Percentiles rank a stretch among this genome's conserved stretches.
Evolutionary conservation across 1,140 invertebrate genomes (phyloP).

Genomic region (Metopolophium dirhodum): DNA sequence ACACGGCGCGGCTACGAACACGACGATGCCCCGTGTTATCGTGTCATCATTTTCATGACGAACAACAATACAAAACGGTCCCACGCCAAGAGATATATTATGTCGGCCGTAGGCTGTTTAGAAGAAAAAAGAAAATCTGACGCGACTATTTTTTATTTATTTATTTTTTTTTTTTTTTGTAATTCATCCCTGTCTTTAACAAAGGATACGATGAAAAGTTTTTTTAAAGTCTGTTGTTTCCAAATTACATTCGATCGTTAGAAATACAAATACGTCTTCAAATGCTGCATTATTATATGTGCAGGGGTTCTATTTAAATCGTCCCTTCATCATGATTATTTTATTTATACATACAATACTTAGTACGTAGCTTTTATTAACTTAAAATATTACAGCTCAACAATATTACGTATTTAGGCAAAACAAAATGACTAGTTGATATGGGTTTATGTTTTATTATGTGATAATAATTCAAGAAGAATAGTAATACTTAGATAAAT

Average conservation of each 20-base stretch:
- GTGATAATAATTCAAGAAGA: neutral
- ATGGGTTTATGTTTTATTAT: neutral
- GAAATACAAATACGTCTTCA: neutral
- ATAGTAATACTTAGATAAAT: no score
- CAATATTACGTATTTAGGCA: neutral
- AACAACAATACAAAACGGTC: conserved; percentile 30
- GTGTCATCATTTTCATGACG: conserved; percentile 14
- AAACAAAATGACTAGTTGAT: neutral
- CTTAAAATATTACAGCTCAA: neutral
- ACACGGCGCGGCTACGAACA: neutral
- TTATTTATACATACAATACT: neutral
- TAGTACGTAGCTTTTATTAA: neutral
- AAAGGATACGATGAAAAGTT: neutral
- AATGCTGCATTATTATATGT: neutral
- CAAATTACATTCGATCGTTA: neutral
- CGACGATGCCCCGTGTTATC: conserved; percentile 3
- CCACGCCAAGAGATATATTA: neutral
- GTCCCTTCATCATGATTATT: neutral
- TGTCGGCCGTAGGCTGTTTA: neutral
- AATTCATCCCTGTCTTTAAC: neutral
- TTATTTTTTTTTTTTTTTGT: neutral
- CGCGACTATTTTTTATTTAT: neutral
- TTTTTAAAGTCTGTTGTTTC: neutral
- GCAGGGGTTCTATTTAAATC: neutral
- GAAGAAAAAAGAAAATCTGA: neutral